Evolutionary conservation across 2,113 vertebrate species (phyloP).

Genomic region (Clarias macrocephalus): DNA sequence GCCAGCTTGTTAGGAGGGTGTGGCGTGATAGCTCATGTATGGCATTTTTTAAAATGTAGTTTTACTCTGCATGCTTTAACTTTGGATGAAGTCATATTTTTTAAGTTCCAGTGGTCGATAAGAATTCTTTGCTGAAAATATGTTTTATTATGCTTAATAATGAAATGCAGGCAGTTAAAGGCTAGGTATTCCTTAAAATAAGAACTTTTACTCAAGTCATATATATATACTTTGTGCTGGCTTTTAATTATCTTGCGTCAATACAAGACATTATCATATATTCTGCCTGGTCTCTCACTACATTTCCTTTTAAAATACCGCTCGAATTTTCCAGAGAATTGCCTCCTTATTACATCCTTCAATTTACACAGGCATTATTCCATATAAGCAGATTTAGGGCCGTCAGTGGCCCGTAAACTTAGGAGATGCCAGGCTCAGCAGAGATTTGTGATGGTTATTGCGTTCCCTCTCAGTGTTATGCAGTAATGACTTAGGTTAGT

Average conservation of each 20-base stretch:
- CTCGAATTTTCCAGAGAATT: background rate
- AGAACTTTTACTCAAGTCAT: background rate
- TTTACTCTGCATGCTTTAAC: background rate
- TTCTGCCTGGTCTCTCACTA: background rate
- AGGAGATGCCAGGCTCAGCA: background rate
- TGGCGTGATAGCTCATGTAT: background rate
- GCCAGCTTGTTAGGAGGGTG: too few species aligned
- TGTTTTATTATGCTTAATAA: background rate
- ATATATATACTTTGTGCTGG: background rate
- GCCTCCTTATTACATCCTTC: background rate
- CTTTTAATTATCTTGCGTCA: background rate
- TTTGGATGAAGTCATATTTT: background rate
- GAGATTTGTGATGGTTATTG: conserved; percentile 27
- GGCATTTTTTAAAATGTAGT: background rate
- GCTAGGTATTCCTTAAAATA: background rate
- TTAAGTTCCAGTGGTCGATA: background rate
- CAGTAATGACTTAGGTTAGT: background rate
- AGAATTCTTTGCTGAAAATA: background rate
- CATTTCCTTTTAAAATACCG: background rate
- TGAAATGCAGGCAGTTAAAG: background rate
- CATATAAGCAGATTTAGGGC: background rate
- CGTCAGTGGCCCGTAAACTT: conserved; percentile 11
- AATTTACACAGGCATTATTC: conserved; percentile 11
- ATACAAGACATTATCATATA: background rate
- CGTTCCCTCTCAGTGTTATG: conserved; percentile 1